These are phyloP conservation scores for Ashinkailepas kermadecensis DNA, from an alignment of 2,888 invertebrate species.

Conservation along the genomic window DNA sequence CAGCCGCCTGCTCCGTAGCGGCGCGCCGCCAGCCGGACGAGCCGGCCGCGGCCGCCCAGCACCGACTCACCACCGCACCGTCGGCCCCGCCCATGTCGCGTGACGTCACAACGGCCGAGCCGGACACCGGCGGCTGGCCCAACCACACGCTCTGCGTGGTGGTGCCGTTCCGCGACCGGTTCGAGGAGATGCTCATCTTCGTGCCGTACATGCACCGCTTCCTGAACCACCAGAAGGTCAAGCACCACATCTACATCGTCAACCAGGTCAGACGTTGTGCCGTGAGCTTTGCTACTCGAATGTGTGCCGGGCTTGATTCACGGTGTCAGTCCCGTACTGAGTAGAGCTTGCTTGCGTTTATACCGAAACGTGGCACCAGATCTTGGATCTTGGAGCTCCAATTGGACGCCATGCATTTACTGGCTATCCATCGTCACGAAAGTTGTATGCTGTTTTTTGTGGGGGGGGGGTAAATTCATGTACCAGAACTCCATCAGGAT, in stretches of 20 bases:
- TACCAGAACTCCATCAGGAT: no score
- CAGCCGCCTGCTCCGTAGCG: neutral
- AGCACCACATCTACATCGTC: conserved; percentile 32
- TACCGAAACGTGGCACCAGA: no score
- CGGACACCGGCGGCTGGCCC: neutral
- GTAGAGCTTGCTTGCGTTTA: no score
- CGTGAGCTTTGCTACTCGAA: no score
- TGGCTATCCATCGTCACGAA: no score
- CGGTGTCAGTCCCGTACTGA: no score
- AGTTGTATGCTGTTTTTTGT: no score
- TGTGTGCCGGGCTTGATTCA: no score
- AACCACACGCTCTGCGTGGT: conserved; percentile 68
- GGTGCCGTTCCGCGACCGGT: conserved; percentile 91
- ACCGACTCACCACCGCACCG: conserved; percentile 62
- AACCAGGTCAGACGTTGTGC: conserved; percentile 30
- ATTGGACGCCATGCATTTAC: no score
- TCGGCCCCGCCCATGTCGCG: conserved; percentile 44
- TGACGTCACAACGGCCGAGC: neutral
- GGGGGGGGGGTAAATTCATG: no score
- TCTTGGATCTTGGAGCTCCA: no score
- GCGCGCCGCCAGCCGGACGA: neutral
- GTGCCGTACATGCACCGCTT: conserved; percentile 82
- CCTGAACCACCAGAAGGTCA: conserved; percentile 57
- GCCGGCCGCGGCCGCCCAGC: conserved; percentile 61
- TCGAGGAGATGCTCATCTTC: conserved; percentile 89